phyloP scores from a whole-genome alignment of 2,888 invertebrate genomes.

The Isotomurus palustris region DNA sequence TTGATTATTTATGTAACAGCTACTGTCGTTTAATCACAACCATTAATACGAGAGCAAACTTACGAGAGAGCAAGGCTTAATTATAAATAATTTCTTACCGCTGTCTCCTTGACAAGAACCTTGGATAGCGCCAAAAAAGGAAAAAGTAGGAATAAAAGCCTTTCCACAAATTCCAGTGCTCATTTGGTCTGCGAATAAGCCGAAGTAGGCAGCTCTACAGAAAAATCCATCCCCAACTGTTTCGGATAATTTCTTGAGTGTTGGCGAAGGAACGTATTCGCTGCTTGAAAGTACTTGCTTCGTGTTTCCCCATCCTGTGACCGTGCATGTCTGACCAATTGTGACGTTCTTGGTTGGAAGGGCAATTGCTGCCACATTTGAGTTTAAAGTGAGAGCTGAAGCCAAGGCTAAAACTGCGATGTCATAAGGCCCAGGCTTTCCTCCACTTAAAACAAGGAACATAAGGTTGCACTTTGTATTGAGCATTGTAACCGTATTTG shows the following conservation, averaged over 20 bases:
- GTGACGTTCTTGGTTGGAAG: background rate
- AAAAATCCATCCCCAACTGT: too few relatives aligned
- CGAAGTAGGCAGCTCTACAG: too few relatives aligned
- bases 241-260: too few relatives aligned
- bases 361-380: slow-evolving; percentile 2
- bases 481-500: too few relatives aligned
- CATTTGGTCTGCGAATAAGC: too few relatives aligned
- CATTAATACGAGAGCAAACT: too few relatives aligned
- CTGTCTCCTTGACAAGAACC: slow-evolving; percentile 32
- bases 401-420: slow-evolving; percentile 14
- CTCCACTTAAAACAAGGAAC: slow-evolving; percentile 7
- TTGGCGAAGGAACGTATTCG: too few relatives aligned
- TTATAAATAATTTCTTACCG: background rate
- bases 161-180: slow-evolving; percentile 1
- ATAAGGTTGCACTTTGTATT: too few relatives aligned
- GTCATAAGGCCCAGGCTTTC: slow-evolving; percentile 19
- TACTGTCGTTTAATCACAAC: too few relatives aligned
- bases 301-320: slow-evolving; percentile 30
- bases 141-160: too few relatives aligned
- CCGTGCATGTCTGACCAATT: background rate
- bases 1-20: background rate
- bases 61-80: too few relatives aligned
- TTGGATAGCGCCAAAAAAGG: background rate
- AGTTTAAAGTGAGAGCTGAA: slow-evolving; percentile 11
- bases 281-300: too few relatives aligned